Percentiles rank a stretch among this genome's conserved stretches.
Evolutionary conservation across 1,140 invertebrate species (phyloP).

Genomic region (Leptopilina boulardi): DNA sequence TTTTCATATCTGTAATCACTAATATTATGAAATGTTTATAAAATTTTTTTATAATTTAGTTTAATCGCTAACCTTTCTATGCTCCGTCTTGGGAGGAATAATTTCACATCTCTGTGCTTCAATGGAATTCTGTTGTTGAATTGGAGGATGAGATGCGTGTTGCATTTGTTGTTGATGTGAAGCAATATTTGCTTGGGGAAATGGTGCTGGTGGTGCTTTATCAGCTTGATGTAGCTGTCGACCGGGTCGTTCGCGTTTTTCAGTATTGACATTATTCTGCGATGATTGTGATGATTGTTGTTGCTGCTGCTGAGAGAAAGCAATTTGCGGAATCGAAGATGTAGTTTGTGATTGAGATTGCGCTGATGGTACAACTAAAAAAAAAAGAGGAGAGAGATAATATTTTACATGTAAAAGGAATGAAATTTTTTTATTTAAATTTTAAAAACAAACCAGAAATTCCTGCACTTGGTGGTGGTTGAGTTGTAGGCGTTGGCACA

Average conservation of each 20-base stretch:
- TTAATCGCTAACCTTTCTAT: constrained; percentile 63
- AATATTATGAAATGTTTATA: too few species aligned
- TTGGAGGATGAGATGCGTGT: constrained; percentile 59
- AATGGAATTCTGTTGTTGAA: constrained; percentile 67
- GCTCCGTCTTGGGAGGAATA: constrained; percentile 65
- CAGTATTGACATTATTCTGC: constrained; percentile 66
- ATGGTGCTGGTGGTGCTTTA: constrained; percentile 72
- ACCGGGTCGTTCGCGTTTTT: constrained; percentile 71
- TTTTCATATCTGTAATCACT: too few species aligned
- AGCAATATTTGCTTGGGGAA: constrained; percentile 66
- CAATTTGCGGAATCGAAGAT: constrained; percentile 68
- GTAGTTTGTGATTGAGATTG: constrained; percentile 71
- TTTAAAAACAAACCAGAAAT: constrained; percentile 52
- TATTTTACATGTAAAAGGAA: too few species aligned
- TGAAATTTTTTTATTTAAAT: too few species aligned
- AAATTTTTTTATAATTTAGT: background rate
- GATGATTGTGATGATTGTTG: constrained; percentile 42
- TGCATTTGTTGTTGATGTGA: constrained; percentile 65
- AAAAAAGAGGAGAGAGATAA: constrained; percentile 32
- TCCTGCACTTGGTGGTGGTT: constrained; percentile 63
- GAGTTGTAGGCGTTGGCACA: constrained; percentile 68
- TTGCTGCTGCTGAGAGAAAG: constrained; percentile 62
- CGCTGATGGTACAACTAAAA: constrained; percentile 69
- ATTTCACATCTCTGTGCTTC: constrained; percentile 67
- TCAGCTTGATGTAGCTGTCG: constrained; percentile 70